Evolutionary conservation across 2,113 vertebrate genomes (phyloP), one percentile per base, ranked within the genome.

Genomic region (Syngnathus floridae): DNA sequence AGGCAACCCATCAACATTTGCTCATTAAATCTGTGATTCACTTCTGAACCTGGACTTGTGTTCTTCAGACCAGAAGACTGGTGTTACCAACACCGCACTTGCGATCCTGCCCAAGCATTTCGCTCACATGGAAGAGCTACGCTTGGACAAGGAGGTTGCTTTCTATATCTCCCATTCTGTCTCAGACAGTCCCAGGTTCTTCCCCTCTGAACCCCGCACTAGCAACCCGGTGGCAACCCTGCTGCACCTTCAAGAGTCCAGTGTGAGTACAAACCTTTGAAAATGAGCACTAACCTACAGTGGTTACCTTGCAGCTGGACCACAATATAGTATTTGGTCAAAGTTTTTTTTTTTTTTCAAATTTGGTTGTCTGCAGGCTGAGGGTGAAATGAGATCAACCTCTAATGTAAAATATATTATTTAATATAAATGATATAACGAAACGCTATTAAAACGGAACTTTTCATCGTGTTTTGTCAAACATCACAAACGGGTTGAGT

Each of bases 71-170:
- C 82, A 72, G 49, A 85, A 77, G 63, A 64, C 31, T 12, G 48
- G 57, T 21, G 40, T 60, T 16, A 46, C 61, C 58, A 79, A 65
- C 66, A 64, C 65, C 4, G 78, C 77, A 0, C 63, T 77, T 21
- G 71, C 75, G 1, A 64, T 86, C 63, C 77, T 90, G 60, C 80
- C 78, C 16, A 84, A 74, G 0, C 82, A 83, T 49, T 49, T 84
- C 2, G 81, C 70, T 60, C 65, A 69, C 8, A 67, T 88, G 37
- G 86, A 88, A 67, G 89, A 91, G 64, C 54, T 84, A 54, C 79
- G 82, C 19, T 40, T 92, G 83, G 90, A 92, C 22, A 88, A 89
- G 40, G 91, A 92, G 62, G 89, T 91, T 64, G 83, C 90, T 63
- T 83, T 69, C 69, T 91, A 84, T 83, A 87, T 76, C n/a, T 87